These are phyloP conservation scores for Sarcophaga carnaria DNA, from an alignment of 2,888 invertebrate genomes.

Conservation along the genomic window DNA sequence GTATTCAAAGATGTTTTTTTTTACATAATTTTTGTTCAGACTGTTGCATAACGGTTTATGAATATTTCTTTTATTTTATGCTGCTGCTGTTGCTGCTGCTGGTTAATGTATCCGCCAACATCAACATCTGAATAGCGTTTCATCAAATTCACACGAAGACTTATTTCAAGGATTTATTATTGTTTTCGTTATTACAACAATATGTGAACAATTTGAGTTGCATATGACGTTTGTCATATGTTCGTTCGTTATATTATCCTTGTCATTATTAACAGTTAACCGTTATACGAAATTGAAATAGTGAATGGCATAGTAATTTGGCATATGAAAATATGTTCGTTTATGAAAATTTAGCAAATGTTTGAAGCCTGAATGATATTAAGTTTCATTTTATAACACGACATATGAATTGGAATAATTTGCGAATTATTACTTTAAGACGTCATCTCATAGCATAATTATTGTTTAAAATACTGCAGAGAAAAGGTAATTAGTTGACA, in stretches of 20 bases:
- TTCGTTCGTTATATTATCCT: slow-evolving; percentile 17
- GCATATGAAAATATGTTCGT: too few species aligned
- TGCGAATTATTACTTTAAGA: too few species aligned
- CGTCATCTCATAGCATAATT: too few species aligned
- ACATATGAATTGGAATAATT: neutral
- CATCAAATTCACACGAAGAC: neutral
- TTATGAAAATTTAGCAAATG: neutral
- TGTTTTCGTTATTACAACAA: neutral
- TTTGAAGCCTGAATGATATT: neutral
- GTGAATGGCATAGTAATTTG: too few species aligned
- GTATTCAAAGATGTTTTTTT: slow-evolving; percentile 33
- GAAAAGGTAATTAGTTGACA: too few species aligned
- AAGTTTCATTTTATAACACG: neutral
- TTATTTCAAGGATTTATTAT: neutral
- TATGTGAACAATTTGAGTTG: slow-evolving; percentile 33
- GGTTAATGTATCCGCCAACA: slow-evolving; percentile 53
- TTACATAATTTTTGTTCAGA: slow-evolving; percentile 38
- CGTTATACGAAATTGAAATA: slow-evolving; percentile 31
- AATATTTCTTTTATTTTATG: slow-evolving; percentile 31
- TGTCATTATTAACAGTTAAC: slow-evolving; percentile 39
- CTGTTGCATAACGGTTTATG: slow-evolving; percentile 64
- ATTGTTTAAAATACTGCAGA: too few species aligned
- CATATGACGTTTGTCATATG: slow-evolving; percentile 57
- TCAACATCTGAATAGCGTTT: slow-evolving; percentile 31
- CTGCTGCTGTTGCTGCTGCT: too few species aligned